Percentiles rank a stretch among this genome's conserved stretches.
Conservation (phyloP, 2,797 vertebrate species). For the Etheostoma perlongum region DNA sequence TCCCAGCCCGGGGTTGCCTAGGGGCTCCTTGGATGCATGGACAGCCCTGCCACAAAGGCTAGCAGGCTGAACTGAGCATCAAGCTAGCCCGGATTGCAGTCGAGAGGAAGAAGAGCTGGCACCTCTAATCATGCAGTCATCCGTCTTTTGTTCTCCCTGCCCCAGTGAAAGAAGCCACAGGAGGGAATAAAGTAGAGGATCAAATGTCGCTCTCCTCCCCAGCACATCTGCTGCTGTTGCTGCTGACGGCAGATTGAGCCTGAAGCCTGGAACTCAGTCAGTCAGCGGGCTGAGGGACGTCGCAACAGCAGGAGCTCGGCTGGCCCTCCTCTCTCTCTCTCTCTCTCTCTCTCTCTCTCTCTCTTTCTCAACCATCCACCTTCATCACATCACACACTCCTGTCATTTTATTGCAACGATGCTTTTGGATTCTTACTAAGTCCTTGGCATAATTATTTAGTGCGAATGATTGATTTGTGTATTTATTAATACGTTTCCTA, state of each 20-base stretch:
- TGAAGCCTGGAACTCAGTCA: slow-evolving; percentile 71
- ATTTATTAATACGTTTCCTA: background rate
- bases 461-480: background rate
- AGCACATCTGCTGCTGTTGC: slow-evolving; percentile 71
- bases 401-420: slow-evolving; percentile 19
- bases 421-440: background rate
- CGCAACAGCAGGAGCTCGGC: slow-evolving; percentile 64
- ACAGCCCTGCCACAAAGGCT: slow-evolving; percentile 77
- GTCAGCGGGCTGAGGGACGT: slow-evolving; percentile 77
- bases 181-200: slow-evolving; percentile 56
- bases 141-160: slow-evolving; percentile 71
- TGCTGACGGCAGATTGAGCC: slow-evolving; percentile 81
- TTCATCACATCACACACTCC: slow-evolving; percentile 16
- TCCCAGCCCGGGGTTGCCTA: slow-evolving; percentile 70
- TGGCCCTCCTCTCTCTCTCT: slow-evolving; percentile 60
- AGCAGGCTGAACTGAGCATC: slow-evolving; percentile 76
- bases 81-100: slow-evolving; percentile 68
- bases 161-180: slow-evolving; percentile 54
- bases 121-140: slow-evolving; percentile 60
- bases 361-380: slow-evolving; percentile 14
- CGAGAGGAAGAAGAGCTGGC: slow-evolving; percentile 57
- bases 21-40: slow-evolving; percentile 77
- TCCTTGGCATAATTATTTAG: background rate
- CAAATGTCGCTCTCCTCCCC: slow-evolving; percentile 54
- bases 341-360: slow-evolving; percentile 37